These are phyloP conservation scores for Flexamia atlantica DNA, from an alignment of 2,888 invertebrate species.

Conservation along the genomic window DNA sequence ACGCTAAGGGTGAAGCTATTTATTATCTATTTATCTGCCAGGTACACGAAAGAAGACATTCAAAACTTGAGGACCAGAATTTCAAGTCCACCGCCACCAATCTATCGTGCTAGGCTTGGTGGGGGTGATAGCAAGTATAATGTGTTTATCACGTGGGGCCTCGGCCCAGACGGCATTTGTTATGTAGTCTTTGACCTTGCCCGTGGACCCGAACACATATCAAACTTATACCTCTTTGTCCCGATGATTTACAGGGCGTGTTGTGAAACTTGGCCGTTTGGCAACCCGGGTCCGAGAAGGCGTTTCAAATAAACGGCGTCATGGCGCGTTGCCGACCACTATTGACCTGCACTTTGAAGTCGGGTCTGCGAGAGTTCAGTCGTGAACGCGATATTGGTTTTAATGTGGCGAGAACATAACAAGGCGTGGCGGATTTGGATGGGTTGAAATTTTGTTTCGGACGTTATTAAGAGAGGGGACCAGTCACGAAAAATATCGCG, in stretches of 20 bases:
- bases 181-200: constrained; percentile 39
- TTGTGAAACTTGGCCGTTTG: constrained; percentile 1
- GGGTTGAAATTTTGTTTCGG: background rate
- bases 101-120: background rate
- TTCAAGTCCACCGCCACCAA: background rate
- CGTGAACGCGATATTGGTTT: background rate
- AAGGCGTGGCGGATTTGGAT: background rate
- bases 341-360: constrained; percentile 16
- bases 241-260: background rate
- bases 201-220: background rate
- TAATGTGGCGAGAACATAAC: too few species aligned
- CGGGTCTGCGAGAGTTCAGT: background rate
- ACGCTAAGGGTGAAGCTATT: too few species aligned
- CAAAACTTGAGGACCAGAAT: background rate
- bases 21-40: background rate
- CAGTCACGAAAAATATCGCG: too few species aligned
- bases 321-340: background rate
- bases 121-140: constrained; percentile 26
- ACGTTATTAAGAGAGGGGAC: too few species aligned
- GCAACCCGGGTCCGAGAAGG: too few species aligned
- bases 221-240: constrained; percentile 36
- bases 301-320: too few species aligned
- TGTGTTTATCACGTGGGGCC: constrained; percentile 19
- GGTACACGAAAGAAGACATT: background rate
- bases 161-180: constrained; percentile 20